These are phyloP conservation scores for Chromobotia macracanthus DNA, from an alignment of 2,797 vertebrate genomes.

Conservation along the genomic window DNA sequence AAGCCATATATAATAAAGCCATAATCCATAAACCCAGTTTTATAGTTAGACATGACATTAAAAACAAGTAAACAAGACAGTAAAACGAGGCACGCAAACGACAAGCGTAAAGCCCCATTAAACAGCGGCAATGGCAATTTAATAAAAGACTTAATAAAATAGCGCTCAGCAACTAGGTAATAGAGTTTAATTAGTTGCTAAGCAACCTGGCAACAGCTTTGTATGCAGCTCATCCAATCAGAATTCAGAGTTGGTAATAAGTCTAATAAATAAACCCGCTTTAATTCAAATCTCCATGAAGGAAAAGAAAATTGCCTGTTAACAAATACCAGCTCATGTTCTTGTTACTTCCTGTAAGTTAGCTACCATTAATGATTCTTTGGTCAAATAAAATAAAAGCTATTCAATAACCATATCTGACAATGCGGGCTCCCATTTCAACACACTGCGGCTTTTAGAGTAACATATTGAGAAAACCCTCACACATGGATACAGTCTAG, in stretches of 20 bases:
- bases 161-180: too few species aligned
- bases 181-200: too few species aligned
- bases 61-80: too few species aligned
- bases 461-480: not conserved
- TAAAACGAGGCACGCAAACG: too few species aligned
- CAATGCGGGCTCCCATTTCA: not conserved
- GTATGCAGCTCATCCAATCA: not conserved
- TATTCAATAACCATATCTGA: not conserved
- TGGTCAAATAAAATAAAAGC: not conserved
- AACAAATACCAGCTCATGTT: too few species aligned
- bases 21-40: too few species aligned
- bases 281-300: not conserved
- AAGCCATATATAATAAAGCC: too few species aligned
- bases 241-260: not conserved
- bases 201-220: not conserved
- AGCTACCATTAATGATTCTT: not conserved
- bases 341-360: not conserved
- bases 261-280: not conserved
- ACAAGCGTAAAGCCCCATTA: too few species aligned
- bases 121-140: too few species aligned
- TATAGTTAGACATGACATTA: too few species aligned
- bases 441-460: not conserved
- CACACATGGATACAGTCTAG: slow-evolving; percentile 27
- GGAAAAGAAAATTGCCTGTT: not conserved
- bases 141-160: too few species aligned